Evolutionary conservation across 2,113 vertebrate species (phyloP), one percentile per base, ranked within the genome.

Genomic region (Oenanthe melanoleuca): DNA sequence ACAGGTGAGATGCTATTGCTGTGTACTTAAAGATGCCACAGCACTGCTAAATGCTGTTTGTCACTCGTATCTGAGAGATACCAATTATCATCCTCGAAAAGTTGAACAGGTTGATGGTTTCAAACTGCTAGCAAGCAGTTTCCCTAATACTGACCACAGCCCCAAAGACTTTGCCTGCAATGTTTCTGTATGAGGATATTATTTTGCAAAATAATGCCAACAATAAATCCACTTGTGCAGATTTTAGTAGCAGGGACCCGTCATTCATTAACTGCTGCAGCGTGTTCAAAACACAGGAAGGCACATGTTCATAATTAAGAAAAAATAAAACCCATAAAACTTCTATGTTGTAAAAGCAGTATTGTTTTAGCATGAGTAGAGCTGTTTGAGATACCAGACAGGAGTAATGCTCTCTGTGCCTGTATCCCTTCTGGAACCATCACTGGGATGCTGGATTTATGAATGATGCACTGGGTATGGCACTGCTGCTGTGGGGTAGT

Each of bases 401-500:
- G 12, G 45, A 83, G n/a, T 18, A 80, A 52, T 0, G 2, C 11
- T 56, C 22, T 38, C 38, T 56, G 37, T 80, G 59, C 72, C 72
- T 28, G 25, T 1, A 5, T 59, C 59, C 49, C 24, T 72, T 64
- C 53, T 12, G 45, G 38, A 74, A 26, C 9, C 49, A 52, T 34
- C 1, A 0, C 26, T 78, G 56, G 25, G 33, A 59, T 29, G 52
- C 42, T 64, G 71, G 2, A 0, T 57, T 75, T 72, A 15, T 5
- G 49, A 65, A 23, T 0, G 0, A 52, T 12, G 42, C 21, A 1
- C 14, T 38, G 64, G 23, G 16, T 26, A 59, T 1, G 6, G 34
- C 47, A 44, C 28, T 0, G 0, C n/a, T 59, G 70, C 52, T 1
- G 0, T 11, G 31, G 55, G 75, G 34, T 8, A 8, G 40, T 6